Base-by-base conservation (phyloP, 2,888 invertebrate species). In the Coelopa pilipes region DNA sequence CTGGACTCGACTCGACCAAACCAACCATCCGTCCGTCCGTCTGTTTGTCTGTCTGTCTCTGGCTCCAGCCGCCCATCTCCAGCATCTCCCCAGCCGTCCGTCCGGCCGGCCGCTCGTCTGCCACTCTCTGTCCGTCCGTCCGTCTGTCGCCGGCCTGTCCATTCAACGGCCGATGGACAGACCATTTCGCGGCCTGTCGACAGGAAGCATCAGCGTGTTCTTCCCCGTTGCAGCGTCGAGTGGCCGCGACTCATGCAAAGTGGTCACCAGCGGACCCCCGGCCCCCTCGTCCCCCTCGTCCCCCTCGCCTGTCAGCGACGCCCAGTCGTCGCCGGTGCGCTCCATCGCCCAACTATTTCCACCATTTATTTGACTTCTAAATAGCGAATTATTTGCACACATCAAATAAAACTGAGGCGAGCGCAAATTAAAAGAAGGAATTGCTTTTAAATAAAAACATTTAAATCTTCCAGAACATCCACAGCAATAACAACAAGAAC, bases 321-420 rank as follows among this genome's bases (percentile, higher is more conserved):
- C 13, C 15, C 63, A 34, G n/a, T n/a, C 7, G n/a, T 15, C 19
- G 46, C 10, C 17, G 13, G 57, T 46, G 19, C 49, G 47, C 60
- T 47, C 12, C 24, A 15, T 21, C 65, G 45, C 46, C 17, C 34
- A 45, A 63, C 34, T 24, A 17, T 34, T 49, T 70, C 53, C 70
- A 70, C 47, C 70, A 53, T 66, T 72, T 65, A 66, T 72, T 66
- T 65, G 72, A 65, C 72, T 53, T 57, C 66, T 72, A 72, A 72
- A 67, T 67, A 49, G 73, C 76, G 72, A 72, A 76, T 77, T 79
- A 76, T 79, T 78, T 78, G 77, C 78, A 75, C 77, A 77, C 75
- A 78, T 79, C 78, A 77, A 80, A 79, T 77, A 77, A 78, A 76
- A 76, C 46, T 76, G 78, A 74, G 78, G 76, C 77, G 76, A 78